Evolutionary conservation across 2,888 invertebrate species (phyloP).

Genomic region (Erebia epiphron): DNA sequence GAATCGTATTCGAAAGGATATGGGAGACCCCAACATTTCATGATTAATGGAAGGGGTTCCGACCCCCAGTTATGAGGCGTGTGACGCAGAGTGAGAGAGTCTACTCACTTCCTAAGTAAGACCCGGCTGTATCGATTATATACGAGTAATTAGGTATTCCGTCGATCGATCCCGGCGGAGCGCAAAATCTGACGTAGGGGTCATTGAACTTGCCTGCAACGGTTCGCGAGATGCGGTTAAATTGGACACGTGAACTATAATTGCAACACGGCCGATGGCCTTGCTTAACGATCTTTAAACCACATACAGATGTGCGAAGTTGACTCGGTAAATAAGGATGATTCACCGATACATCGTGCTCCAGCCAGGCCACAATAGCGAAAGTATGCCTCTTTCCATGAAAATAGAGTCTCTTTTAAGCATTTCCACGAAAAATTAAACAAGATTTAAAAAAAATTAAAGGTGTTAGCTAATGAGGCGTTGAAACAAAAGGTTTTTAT

Average conservation of each 20-base stretch:
- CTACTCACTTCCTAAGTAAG: neutral
- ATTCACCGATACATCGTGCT: too few relatives aligned
- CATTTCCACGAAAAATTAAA: too few relatives aligned
- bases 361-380: too few relatives aligned
- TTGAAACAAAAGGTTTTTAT: too few relatives aligned
- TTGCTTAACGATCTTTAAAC: conserved; percentile 27
- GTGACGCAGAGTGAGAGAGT: neutral
- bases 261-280: conserved; percentile 45
- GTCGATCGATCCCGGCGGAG: neutral
- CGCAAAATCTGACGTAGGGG: conserved; percentile 36
- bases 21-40: neutral
- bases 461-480: too few relatives aligned
- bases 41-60: neutral
- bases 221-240: conserved; percentile 46
- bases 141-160: conserved; percentile 1
- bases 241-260: conserved; percentile 38
- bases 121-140: neutral
- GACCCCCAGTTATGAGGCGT: neutral
- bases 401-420: too few relatives aligned
- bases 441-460: too few relatives aligned
- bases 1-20: too few relatives aligned
- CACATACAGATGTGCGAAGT: too few relatives aligned
- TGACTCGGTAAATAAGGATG: too few relatives aligned
- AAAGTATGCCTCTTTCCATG: too few relatives aligned
- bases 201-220: conserved; percentile 54